These are phyloP conservation scores for Scartelaos histophorus DNA, from an alignment of 2,113 vertebrate genomes.

Conservation along the genomic window DNA sequence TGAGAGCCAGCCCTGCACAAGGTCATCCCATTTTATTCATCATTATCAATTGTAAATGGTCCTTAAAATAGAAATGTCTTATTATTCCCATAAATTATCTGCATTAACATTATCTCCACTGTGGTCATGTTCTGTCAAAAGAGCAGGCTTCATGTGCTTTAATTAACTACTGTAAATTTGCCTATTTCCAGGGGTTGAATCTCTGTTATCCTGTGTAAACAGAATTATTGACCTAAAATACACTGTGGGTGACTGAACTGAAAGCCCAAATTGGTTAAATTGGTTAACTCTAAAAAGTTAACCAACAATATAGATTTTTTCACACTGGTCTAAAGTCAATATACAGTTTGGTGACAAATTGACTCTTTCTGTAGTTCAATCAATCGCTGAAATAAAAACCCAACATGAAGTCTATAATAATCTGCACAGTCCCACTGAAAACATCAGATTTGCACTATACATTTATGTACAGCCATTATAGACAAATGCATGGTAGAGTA, in stretches of 20 bases:
- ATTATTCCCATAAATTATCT: slow-evolving; percentile 13
- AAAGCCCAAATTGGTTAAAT: background rate
- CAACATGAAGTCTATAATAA: background rate
- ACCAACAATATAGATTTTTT: background rate
- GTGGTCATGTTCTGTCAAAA: slow-evolving; percentile 9
- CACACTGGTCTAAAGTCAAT: background rate
- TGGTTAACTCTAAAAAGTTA: background rate
- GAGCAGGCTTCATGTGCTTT: slow-evolving; percentile 16
- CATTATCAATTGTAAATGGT: slow-evolving; percentile 2
- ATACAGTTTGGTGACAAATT: background rate
- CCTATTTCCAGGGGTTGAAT: slow-evolving; percentile 14
- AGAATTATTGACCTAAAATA: background rate
- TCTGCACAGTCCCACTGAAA: too few relatives aligned
- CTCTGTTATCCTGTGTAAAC: background rate
- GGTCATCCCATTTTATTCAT: slow-evolving; percentile 20
- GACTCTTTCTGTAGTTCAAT: background rate
- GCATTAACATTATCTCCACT: slow-evolving; percentile 15
- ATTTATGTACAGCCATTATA: background rate
- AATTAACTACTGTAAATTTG: slow-evolving; percentile 7
- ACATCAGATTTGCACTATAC: background rate
- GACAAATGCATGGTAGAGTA: too few relatives aligned
- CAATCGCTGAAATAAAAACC: background rate
- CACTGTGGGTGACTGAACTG: background rate
- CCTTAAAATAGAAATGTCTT: slow-evolving; percentile 9
- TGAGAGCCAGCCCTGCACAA: slow-evolving; percentile 18